Evolutionary conservation across 2,888 invertebrate species (phyloP).

Genomic region (Palloptera scutellata): DNA sequence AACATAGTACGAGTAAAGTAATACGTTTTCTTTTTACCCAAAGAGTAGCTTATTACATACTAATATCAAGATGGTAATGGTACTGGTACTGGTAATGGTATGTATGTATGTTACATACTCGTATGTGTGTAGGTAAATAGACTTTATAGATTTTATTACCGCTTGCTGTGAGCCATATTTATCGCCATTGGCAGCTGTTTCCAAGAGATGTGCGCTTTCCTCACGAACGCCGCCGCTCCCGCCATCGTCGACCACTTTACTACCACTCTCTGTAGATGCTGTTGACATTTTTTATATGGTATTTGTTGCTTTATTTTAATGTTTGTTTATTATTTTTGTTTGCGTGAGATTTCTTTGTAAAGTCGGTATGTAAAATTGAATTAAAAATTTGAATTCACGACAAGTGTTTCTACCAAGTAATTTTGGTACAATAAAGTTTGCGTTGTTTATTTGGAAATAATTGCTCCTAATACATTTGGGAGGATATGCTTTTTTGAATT

Average conservation of each 20-base stretch:
- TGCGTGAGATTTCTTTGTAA: background rate
- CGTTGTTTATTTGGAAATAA: slow-evolving; percentile 13
- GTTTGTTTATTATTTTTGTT: background rate
- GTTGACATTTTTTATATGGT: slow-evolving; percentile 39
- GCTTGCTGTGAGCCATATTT: slow-evolving; percentile 60
- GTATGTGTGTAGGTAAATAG: background rate
- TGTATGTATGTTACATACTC: too few species aligned
- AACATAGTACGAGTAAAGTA: too few species aligned
- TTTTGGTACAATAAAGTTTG: background rate
- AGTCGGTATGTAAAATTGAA: too few species aligned
- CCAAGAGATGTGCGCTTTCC: slow-evolving; percentile 60
- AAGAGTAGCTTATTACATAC: too few species aligned
- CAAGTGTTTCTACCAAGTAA: too few species aligned
- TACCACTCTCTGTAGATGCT: slow-evolving; percentile 44
- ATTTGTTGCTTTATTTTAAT: slow-evolving; percentile 7
- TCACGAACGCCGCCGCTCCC: slow-evolving; percentile 44
- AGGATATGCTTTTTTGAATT: slow-evolving; percentile 4
- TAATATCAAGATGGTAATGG: too few species aligned
- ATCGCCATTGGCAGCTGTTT: slow-evolving; percentile 55
- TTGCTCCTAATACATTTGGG: slow-evolving; percentile 18
- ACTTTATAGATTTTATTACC: slow-evolving; percentile 45
- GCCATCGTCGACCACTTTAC: slow-evolving; percentile 2
- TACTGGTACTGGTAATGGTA: background rate
- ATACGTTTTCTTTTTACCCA: too few species aligned
- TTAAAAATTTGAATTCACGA: too few species aligned